Evolutionary conservation across 2,797 vertebrate genomes (phyloP).

Genomic region (Gallirallus australis): DNA sequence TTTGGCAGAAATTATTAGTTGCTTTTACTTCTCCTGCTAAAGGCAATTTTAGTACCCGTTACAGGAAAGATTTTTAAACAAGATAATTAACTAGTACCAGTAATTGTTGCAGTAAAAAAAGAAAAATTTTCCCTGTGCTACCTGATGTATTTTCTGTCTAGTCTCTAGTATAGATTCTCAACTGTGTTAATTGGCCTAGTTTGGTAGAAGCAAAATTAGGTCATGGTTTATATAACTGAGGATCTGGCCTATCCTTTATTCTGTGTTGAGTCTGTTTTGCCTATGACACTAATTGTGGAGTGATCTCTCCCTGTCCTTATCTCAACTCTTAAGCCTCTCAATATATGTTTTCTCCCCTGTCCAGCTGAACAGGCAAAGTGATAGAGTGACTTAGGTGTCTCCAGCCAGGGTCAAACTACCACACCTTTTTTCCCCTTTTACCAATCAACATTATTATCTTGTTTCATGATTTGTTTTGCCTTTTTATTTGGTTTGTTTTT

Average conservation of each 20-base stretch:
- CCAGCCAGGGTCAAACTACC: too few species aligned
- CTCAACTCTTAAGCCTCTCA: too few species aligned
- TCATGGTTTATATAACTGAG: neutral
- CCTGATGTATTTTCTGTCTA: neutral
- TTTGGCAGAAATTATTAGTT: slow-evolving; percentile 35
- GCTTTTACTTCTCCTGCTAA: neutral
- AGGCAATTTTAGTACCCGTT: neutral
- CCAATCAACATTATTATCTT: neutral
- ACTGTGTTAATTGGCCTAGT: neutral
- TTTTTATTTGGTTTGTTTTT: neutral
- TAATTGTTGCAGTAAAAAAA: neutral
- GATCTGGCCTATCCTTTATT: neutral
- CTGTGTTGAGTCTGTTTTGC: too few species aligned
- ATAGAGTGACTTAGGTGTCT: too few species aligned
- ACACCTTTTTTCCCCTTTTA: neutral
- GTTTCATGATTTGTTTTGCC: neutral
- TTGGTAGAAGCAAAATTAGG: neutral
- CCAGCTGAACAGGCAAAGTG: too few species aligned
- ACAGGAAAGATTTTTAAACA: neutral
- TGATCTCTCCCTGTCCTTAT: too few species aligned
- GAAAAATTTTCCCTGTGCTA: neutral
- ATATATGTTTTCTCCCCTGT: too few species aligned
- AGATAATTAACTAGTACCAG: neutral
- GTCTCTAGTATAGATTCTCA: neutral
- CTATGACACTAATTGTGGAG: too few species aligned